Conservation (phyloP, 2,113 vertebrate species). For the Cichladusa arquata region DNA sequence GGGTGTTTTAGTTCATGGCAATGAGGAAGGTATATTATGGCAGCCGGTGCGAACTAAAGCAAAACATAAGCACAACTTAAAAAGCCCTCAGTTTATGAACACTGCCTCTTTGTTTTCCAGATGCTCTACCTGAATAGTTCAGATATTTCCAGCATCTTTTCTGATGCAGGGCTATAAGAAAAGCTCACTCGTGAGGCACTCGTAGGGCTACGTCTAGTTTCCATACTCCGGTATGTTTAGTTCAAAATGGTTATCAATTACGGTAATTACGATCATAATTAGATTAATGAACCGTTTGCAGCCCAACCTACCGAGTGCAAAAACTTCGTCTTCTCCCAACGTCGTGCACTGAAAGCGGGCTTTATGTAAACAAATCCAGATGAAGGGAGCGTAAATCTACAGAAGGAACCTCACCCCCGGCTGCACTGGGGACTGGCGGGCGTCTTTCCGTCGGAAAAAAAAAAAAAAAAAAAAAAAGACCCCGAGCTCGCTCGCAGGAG, state of each 20-base stretch:
- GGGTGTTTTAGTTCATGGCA: slow-evolving; percentile 28
- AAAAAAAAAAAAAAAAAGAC: neutral
- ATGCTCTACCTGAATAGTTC: slow-evolving; percentile 44
- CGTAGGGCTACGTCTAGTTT: slow-evolving; percentile 58
- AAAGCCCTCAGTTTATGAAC: slow-evolving; percentile 39
- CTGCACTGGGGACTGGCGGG: slow-evolving; percentile 42
- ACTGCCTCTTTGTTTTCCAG: slow-evolving; percentile 71
- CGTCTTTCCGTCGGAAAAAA: slow-evolving; percentile 49
- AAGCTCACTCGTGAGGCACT: slow-evolving; percentile 21
- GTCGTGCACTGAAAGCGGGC: slow-evolving; percentile 54
- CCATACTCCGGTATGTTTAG: slow-evolving; percentile 60
- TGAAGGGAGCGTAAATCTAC: slow-evolving; percentile 64
- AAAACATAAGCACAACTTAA: slow-evolving; percentile 58
- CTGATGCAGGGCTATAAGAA: slow-evolving; percentile 20
- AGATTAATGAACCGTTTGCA: slow-evolving; percentile 79
- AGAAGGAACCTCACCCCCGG: slow-evolving; percentile 58
- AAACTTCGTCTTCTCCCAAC: slow-evolving; percentile 69
- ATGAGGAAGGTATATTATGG: neutral
- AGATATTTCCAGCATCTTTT: slow-evolving; percentile 48
- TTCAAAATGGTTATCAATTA: slow-evolving; percentile 81
- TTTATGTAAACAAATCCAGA: slow-evolving; percentile 76
- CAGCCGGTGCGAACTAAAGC: slow-evolving; percentile 50
- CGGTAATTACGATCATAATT: slow-evolving; percentile 79
- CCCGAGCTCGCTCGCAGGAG: slow-evolving; percentile 66
- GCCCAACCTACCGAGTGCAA: slow-evolving; percentile 70